Percentiles rank a stretch among this genome's conserved stretches.
phyloP scores from a whole-genome alignment of 2,113 vertebrate genomes.

The Pangasianodon hypophthalmus region DNA sequence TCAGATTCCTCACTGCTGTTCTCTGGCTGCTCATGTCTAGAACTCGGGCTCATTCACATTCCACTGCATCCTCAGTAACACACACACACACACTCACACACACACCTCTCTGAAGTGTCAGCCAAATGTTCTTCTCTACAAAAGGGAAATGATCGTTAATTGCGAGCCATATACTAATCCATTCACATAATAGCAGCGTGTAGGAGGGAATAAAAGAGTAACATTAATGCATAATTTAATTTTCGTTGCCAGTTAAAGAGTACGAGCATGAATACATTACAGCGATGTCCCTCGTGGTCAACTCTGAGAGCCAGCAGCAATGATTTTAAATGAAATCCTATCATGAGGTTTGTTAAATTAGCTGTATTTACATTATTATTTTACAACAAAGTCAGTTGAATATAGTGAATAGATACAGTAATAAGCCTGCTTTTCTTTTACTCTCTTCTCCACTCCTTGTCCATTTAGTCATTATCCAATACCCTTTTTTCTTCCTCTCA shows the following conservation, averaged over 20 bases:
- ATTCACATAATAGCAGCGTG: slow-evolving; percentile 10
- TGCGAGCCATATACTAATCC: slow-evolving; percentile 27
- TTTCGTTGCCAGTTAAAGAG: slow-evolving; percentile 45
- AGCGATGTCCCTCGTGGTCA: neutral
- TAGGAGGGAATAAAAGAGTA: slow-evolving; percentile 7
- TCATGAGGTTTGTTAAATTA: slow-evolving; percentile 39
- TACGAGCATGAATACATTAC: slow-evolving; percentile 10
- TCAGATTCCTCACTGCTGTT: neutral
- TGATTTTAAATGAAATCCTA: slow-evolving; percentile 38
- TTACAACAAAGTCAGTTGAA: neutral
- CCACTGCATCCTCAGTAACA: slow-evolving; percentile 8
- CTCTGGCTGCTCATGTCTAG: neutral
- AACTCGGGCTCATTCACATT: slow-evolving; percentile 45
- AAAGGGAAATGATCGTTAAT: slow-evolving; percentile 40
- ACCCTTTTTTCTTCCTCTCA: neutral
- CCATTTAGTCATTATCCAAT: neutral
- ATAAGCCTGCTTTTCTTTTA: slow-evolving; percentile 8
- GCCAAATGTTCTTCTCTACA: slow-evolving; percentile 29
- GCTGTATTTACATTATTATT: neutral
- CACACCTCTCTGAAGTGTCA: slow-evolving; percentile 24
- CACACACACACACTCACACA: slow-evolving; percentile 4
- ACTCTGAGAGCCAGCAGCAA: slow-evolving; percentile 32
- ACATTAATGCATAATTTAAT: slow-evolving; percentile 41
- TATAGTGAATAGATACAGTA: neutral
- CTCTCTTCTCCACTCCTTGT: neutral